Conservation (phyloP, 2,888 invertebrate genomes). For the Himalopsyche kuldschensis region DNA sequence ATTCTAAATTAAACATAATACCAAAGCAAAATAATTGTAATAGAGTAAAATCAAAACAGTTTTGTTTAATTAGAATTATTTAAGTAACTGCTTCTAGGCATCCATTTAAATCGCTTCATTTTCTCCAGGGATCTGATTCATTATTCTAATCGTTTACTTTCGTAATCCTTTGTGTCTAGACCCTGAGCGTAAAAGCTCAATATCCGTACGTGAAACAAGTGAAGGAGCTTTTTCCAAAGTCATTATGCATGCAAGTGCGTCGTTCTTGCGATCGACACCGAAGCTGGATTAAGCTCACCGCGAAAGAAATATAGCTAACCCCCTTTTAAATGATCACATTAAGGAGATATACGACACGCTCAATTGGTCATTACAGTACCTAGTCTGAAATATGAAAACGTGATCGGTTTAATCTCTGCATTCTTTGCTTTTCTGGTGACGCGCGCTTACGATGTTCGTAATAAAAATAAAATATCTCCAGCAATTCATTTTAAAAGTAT, state of each 20-base stretch:
- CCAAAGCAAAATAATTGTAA: no score
- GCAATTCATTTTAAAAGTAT: no score
- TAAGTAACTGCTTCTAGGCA: background rate
- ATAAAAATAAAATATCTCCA: no score
- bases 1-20: no score
- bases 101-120: background rate
- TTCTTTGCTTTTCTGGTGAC: background rate
- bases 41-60: background rate
- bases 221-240: background rate
- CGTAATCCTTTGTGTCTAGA: background rate
- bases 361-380: background rate
- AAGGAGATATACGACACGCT: conserved; percentile 11
- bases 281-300: conserved; percentile 5
- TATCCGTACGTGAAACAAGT: background rate
- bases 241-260: conserved; percentile 11
- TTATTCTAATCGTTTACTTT: background rate
- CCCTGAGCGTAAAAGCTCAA: background rate
- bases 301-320: conserved; percentile 2
- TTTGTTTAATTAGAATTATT: background rate
- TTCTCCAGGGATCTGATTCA: background rate
- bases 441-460: background rate
- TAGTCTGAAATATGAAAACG: conserved; percentile 16
- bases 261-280: conserved; percentile 8
- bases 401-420: conserved; percentile 11
- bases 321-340: conserved; percentile 21